A percentile compares a stretch with the other conserved stretches of the same genome.
Evolutionary conservation across 2,113 vertebrate genomes (phyloP).

Genomic region (Myrmecophaga tridactyla): DNA sequence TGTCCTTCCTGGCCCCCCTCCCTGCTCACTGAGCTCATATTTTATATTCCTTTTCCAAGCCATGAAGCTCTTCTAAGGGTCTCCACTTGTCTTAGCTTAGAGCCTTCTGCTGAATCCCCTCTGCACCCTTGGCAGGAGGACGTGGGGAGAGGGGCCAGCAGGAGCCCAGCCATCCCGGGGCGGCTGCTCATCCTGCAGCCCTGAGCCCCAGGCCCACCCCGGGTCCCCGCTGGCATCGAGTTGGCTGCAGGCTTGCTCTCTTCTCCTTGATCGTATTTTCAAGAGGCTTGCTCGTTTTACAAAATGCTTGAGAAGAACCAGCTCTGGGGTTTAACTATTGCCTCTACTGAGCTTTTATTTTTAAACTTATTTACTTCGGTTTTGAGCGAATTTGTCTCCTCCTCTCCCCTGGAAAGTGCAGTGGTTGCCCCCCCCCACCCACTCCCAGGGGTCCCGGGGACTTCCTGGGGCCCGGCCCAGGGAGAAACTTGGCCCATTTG

Average conservation of each 20-base stretch:
- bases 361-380: neutral
- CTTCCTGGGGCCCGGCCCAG: accelerated
- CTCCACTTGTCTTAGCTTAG: neutral
- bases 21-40: accelerated
- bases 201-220: neutral
- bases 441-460: no score
- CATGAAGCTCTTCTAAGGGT: accelerated
- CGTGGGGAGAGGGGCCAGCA: neutral
- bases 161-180: neutral
- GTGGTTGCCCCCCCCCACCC: accelerated
- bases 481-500: accelerated
- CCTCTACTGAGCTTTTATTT: neutral
- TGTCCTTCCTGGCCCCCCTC: neutral
- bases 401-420: accelerated
- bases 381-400: neutral
- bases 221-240: accelerated
- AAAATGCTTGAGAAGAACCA: neutral
- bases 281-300: neutral
- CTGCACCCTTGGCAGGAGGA: accelerated
- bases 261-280: neutral
- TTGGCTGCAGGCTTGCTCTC: neutral
- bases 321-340: neutral
- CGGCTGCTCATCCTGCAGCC: no score
- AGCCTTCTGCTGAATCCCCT: neutral
- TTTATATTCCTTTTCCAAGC: neutral